Percentiles rank a stretch among this genome's conserved stretches.
Evolutionary conservation across 2,113 vertebrate genomes (phyloP).

Genomic region (Istiophorus platypterus): DNA sequence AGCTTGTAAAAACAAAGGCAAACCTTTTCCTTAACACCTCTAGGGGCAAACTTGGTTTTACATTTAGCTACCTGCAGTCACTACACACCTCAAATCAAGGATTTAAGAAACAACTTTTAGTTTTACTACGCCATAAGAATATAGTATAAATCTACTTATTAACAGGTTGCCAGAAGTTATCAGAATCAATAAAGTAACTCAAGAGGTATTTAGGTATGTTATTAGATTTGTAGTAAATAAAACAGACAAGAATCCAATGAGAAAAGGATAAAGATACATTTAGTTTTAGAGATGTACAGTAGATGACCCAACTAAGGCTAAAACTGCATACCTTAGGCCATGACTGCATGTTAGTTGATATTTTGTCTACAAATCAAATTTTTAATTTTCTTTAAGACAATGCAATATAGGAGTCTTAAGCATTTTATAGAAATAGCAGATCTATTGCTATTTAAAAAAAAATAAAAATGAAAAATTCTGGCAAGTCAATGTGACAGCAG

Average conservation of each 20-base stretch:
- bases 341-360: neutral
- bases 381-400: neutral
- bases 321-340: slow-evolving; percentile 49
- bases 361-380: neutral
- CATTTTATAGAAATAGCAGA: neutral
- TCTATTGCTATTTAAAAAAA: neutral
- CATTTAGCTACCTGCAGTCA: neutral
- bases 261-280: slow-evolving; percentile 12
- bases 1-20: neutral
- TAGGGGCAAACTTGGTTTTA: neutral
- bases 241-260: slow-evolving; percentile 22
- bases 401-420: neutral
- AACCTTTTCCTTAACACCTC: neutral
- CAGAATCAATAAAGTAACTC: slow-evolving; percentile 3
- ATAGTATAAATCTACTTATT: neutral
- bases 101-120: neutral
- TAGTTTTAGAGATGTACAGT: slow-evolving; percentile 4
- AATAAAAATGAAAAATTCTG: neutral
- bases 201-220: neutral
- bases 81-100: neutral
- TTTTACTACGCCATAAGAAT: neutral
- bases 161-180: neutral
- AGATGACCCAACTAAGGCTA: slow-evolving; percentile 40
- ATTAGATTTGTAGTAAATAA: slow-evolving; percentile 39
- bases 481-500: slow-evolving; percentile 35